These are phyloP conservation scores for Linnaemya tessellans DNA, from an alignment of 2,888 invertebrate genomes.

Conservation along the genomic window DNA sequence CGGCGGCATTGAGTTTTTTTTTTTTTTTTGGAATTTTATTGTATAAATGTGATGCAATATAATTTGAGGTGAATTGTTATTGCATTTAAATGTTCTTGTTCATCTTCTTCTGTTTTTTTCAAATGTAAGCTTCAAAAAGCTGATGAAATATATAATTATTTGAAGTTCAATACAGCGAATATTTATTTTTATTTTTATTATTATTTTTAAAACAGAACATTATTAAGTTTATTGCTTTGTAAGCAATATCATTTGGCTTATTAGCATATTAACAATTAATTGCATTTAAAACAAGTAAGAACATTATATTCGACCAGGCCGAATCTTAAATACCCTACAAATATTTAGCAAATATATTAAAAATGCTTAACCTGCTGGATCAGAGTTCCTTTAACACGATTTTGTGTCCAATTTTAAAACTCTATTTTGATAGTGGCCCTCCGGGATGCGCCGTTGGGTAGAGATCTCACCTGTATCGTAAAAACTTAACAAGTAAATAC, in stretches of 20 bases:
- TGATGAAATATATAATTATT: neutral
- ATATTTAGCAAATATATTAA: too few species aligned
- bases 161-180: neutral
- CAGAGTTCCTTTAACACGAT: too few species aligned
- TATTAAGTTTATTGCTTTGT: neutral
- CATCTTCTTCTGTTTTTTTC: neutral
- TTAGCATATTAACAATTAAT: neutral
- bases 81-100: constrained; percentile 60
- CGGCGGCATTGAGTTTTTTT: constrained; percentile 30
- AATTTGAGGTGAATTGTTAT: constrained; percentile 70
- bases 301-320: too few species aligned
- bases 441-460: too few species aligned
- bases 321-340: too few species aligned
- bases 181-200: too few species aligned
- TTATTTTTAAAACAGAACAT: neutral
- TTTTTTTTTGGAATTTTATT: constrained; percentile 1
- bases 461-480: too few species aligned
- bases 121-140: neutral
- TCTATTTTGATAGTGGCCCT: too few species aligned
- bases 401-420: too few species aligned
- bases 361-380: too few species aligned
- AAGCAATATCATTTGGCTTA: neutral
- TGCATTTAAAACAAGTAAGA: neutral
- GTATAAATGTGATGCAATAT: constrained; percentile 61
- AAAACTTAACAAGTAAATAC: too few species aligned